phyloP scores from a whole-genome alignment of 92 coral and sea anemone genomes.

The Scolanthus callimorphus region DNA sequence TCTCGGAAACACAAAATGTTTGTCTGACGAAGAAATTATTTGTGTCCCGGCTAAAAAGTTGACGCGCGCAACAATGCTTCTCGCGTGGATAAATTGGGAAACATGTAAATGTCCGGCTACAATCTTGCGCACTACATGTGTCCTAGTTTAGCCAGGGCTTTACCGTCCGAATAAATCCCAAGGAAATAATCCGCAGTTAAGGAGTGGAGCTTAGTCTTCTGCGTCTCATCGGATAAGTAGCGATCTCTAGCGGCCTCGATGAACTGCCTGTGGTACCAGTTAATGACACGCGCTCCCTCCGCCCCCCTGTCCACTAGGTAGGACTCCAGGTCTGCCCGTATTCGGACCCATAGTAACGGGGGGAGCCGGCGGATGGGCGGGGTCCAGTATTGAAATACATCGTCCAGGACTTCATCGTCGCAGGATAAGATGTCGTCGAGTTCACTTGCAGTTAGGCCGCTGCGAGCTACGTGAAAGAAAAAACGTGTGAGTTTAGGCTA shows the following conservation, averaged over 20 bases:
- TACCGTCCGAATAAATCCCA: conserved; percentile 46
- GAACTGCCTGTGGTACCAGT: conserved; percentile 89
- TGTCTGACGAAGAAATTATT: no score
- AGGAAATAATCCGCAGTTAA: conserved; percentile 77
- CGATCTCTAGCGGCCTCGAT: conserved; percentile 71
- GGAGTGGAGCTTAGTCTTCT: conserved; percentile 55
- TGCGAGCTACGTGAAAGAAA: no score
- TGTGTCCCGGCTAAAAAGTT: no score
- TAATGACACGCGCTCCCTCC: conserved; percentile 66
- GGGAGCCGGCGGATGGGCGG: conserved; percentile 90
- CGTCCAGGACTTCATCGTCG: conserved; percentile 66
- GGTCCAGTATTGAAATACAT: conserved; percentile 90
- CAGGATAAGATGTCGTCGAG: conserved; percentile 79
- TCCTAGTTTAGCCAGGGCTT: no score
- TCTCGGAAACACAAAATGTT: no score
- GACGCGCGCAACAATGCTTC: no score
- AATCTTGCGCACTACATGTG: no score
- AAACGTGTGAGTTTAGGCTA: no score
- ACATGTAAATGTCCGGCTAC: no score
- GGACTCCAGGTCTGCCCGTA: conserved; percentile 68
- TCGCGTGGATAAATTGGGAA: no score
- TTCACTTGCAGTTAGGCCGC: conserved; percentile 74
- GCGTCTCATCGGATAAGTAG: conserved; percentile 53
- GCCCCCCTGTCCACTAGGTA: conserved; percentile 81
- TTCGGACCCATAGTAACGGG: conserved; percentile 84